Base-by-base conservation (phyloP, 2,113 vertebrate genomes). In the Potamarius usumacintae region DNA sequence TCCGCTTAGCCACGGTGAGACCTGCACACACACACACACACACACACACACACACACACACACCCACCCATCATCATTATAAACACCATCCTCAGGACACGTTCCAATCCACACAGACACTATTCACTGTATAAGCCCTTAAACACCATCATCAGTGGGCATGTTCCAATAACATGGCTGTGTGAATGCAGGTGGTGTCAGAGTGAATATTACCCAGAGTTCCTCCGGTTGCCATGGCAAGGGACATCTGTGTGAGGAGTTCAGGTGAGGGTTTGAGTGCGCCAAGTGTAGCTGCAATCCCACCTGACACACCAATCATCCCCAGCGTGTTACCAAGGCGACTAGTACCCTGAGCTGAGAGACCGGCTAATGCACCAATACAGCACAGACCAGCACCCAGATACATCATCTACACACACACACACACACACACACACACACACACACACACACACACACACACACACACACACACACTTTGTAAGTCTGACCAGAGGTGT, bases 1-100 rank as follows among this genome's bases (percentile, higher is more conserved):
- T 96, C 83, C 93, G 94, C 93, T 97, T 97, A 89, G 94, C 95
- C 89, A 95, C 95, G 42, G 94, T 96, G 91, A 96, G 91, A 94
- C 95, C 96, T 96, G 89, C 90, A 69, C 2, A 69, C 27, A 63
- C 82, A 65, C 48, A 85, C 72, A 78, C 63, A 88, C 71, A 67
- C 7, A 79, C 48, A 84, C 42, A 85, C 48, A 88, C 30, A 65
- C 58, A 74, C 34, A 74, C 65, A 85, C 48, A 88, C 30, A 65
- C 58, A 74, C 34, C 48, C 71, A 1, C 20, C 22, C 60, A 62
- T 62, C 60, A 62, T 62, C 55, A 57, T 57, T 53, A 53, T 53
- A 53, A 53, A 67, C 65, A 30, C 27, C 62, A 63, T 63, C 62
- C 20, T 63, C 62, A 5, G 27, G 5, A 42, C 69, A 72, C 2